These are phyloP conservation scores for Porphyrio hochstetteri DNA, from an alignment of 2,113 vertebrate genomes.

Conservation along the genomic window DNA sequence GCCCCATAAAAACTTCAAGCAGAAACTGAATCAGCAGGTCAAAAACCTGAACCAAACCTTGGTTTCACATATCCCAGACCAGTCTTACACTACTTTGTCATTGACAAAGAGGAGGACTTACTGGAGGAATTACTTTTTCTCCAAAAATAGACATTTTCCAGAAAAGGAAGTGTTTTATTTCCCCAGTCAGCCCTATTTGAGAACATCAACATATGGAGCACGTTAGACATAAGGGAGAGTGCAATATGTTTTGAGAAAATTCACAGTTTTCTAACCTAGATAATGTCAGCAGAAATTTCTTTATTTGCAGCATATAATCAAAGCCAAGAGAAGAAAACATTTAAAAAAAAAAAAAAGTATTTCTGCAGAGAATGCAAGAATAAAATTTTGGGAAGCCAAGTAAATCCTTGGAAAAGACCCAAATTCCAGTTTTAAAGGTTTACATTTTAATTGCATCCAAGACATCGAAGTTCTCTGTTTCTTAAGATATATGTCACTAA, in stretches of 20 bases:
- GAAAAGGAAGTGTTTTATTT: neutral
- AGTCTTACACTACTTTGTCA: neutral
- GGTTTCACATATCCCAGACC: neutral
- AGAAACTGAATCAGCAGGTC: neutral
- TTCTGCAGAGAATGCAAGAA: neutral
- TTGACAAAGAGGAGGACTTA: neutral
- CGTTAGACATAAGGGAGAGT: neutral
- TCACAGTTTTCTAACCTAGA: constrained; percentile 20
- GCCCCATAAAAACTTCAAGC: neutral
- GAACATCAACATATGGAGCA: neutral
- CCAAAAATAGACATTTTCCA: neutral
- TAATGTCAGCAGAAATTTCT: constrained; percentile 11
- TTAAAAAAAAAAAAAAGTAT: neutral
- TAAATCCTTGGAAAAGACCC: neutral
- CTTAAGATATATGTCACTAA: neutral
- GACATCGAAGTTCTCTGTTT: neutral
- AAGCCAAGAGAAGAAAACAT: neutral
- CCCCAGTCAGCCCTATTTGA: neutral
- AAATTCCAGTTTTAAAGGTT: neutral
- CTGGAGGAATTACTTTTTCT: neutral
- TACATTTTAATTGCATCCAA: neutral
- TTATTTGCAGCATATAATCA: neutral
- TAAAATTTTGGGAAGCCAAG: neutral
- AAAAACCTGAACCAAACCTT: neutral
- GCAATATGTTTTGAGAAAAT: constrained; percentile 22